Conservation (phyloP, 2,888 invertebrate genomes). For the Vanessa cardui region DNA sequence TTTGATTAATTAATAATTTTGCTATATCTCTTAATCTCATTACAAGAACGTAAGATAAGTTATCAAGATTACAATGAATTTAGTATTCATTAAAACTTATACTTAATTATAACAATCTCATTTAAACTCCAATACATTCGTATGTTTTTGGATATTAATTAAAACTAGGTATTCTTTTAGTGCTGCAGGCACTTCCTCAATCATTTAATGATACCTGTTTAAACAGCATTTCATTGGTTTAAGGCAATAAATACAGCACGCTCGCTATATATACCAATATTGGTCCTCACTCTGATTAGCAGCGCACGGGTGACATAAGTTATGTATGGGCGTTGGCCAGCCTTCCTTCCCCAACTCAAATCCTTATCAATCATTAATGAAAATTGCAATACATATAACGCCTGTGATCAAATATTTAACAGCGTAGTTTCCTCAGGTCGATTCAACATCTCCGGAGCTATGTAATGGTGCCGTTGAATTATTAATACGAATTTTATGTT, state of each 20-base stretch:
- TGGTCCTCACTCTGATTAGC: conserved; percentile 68
- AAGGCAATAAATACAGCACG: conserved; percentile 30
- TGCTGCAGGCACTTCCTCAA: neutral
- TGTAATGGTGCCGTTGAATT: conserved; percentile 75
- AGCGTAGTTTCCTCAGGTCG: conserved; percentile 59
- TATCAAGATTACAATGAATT: too few species aligned
- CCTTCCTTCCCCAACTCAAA: conserved; percentile 60
- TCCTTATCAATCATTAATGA: conserved; percentile 76
- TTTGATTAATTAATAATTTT: too few species aligned
- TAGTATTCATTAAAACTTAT: too few species aligned
- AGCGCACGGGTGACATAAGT: conserved; percentile 59
- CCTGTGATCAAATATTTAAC: conserved; percentile 75
- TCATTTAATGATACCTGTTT: neutral
- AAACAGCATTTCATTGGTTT: conserved; percentile 1
- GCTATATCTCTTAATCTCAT: too few species aligned
- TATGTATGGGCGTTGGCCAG: conserved; percentile 62
- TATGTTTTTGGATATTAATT: neutral
- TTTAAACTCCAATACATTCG: too few species aligned
- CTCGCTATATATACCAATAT: conserved; percentile 48
- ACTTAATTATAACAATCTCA: too few species aligned
- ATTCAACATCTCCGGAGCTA: conserved; percentile 47
- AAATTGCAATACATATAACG: conserved; percentile 82
- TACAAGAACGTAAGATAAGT: too few species aligned
- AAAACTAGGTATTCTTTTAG: neutral
- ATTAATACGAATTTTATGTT: conserved; percentile 78